These are phyloP conservation scores for Gnathonemus longibarbis DNA, from an alignment of 2,113 vertebrate genomes.

Conservation along the genomic window DNA sequence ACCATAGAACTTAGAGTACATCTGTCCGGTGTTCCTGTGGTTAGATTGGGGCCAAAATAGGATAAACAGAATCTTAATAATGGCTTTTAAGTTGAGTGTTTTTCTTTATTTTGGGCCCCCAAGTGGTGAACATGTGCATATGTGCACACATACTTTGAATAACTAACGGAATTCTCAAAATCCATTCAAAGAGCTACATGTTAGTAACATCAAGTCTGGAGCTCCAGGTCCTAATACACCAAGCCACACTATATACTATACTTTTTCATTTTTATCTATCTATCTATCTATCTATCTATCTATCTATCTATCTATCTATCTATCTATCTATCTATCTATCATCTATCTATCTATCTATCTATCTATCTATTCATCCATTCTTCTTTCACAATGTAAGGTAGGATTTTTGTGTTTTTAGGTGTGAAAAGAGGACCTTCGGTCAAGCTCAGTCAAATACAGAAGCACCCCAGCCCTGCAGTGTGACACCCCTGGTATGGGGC, in stretches of 20 bases:
- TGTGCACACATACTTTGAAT: no score
- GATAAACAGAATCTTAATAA: neutral
- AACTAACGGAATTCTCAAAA: no score
- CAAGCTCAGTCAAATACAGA: neutral
- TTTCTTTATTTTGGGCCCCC: neutral
- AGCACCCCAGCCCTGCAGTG: neutral
- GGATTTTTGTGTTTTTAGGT: neutral
- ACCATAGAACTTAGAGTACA: slow-evolving; percentile 11
- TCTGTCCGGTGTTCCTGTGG: neutral
- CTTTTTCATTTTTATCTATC: neutral
- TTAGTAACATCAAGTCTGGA: no score
- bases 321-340: no score
- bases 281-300: no score
- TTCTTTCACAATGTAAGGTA: neutral
- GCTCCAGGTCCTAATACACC: no score
- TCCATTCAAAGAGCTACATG: no score
- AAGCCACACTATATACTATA: neutral
- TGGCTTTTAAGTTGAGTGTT: neutral
- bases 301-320: no score
- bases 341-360: no score
- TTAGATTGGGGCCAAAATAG: neutral
- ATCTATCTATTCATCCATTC: no score
- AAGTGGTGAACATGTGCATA: no score
- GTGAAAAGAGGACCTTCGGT: neutral
- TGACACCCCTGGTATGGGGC: neutral